Percentiles rank a stretch among this genome's conserved stretches.
Conservation (phyloP, 1,140 invertebrate species). For the Pollicipes pollicipes region DNA sequence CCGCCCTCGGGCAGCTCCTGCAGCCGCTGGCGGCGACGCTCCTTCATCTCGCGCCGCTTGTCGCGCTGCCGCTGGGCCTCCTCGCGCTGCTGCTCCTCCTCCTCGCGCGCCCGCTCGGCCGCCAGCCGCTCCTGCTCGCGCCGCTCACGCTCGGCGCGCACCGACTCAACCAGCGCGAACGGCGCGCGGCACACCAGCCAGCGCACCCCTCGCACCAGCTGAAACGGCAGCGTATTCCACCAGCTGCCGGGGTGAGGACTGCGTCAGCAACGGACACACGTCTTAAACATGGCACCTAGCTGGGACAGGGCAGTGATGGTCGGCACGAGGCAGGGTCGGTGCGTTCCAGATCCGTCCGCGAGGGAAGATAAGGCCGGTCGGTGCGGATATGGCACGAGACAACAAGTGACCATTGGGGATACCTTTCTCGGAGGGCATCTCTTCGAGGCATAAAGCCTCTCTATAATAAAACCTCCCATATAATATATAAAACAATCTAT, state of each 20-base stretch:
- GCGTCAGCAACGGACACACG: no score
- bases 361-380: no score
- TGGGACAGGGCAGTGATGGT: no score
- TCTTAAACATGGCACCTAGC: no score
- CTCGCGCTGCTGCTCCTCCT: not conserved
- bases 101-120: not conserved
- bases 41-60: not conserved
- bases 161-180: not conserved
- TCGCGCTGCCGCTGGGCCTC: not conserved
- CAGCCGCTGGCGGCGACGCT: not conserved
- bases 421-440: no score
- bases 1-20: not conserved
- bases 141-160: not conserved
- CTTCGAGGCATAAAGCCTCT: no score
- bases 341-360: no score
- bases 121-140: not conserved
- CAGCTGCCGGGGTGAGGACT: conserved; percentile 38
- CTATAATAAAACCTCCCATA: no score
- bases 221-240: conserved; percentile 61
- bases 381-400: no score
- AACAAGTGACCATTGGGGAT: no score
- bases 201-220: conserved; percentile 45
- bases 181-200: conserved; percentile 26
- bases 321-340: no score
- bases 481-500: no score